Evolutionary conservation across 2,797 vertebrate species (phyloP).

Genomic region (Paramormyrops hopkinsi): DNA sequence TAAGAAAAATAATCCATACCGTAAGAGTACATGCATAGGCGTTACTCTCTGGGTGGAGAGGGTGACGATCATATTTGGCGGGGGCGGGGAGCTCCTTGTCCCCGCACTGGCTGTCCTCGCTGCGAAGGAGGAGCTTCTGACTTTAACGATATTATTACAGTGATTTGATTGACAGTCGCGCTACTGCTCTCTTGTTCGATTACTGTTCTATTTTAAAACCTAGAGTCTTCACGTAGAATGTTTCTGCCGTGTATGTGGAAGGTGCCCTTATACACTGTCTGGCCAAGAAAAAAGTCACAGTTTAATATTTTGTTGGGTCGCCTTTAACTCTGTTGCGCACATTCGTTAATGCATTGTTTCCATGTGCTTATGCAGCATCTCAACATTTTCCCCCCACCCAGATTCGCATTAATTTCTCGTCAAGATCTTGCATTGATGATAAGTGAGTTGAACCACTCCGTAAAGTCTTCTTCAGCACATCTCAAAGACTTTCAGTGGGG

Average conservation of each 20-base stretch:
- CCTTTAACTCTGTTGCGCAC: not conserved
- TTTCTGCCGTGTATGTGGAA: not conserved
- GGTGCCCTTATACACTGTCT: not conserved
- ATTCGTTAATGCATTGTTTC: not conserved
- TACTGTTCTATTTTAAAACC: not conserved
- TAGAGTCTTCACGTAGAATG: not conserved
- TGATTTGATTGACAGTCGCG: not conserved
- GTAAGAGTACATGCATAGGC: not conserved
- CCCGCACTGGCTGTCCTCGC: not conserved
- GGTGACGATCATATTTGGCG: not conserved
- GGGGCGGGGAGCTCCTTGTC: not conserved
- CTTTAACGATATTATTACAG: too few relatives aligned
- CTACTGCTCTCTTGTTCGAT: not conserved
- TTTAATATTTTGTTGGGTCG: not conserved
- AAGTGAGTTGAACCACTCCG: not conserved
- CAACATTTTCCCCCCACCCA: not conserved
- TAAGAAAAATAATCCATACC: not conserved
- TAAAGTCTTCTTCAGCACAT: not conserved
- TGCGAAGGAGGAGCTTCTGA: not conserved
- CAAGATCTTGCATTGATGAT: not conserved
- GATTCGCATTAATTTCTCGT: not conserved
- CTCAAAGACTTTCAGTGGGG: not conserved
- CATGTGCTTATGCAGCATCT: not conserved
- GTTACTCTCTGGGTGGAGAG: not conserved
- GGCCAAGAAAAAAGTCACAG: not conserved